Evolutionary conservation across 2,888 invertebrate genomes (phyloP).

Genomic region (Strigamia maritima): DNA sequence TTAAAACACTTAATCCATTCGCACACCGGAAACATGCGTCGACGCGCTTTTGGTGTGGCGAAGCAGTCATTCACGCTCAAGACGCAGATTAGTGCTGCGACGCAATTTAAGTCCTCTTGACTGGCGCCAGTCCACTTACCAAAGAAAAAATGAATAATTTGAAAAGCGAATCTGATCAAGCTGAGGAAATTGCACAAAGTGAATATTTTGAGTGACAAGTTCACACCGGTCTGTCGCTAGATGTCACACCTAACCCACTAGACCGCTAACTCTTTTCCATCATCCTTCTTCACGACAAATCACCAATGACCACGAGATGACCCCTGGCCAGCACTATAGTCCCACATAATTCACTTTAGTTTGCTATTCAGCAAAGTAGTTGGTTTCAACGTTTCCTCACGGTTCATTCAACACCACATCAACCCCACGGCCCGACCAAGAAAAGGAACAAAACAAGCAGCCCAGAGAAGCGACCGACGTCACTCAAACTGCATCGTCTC

Average conservation of each 20-base stretch:
- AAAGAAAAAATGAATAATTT: not conserved
- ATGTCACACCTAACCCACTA: not conserved
- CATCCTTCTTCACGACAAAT: too few relatives aligned
- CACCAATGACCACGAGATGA: too few relatives aligned
- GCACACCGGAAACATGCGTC: too few relatives aligned
- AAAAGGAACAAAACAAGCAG: not conserved
- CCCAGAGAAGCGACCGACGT: not conserved
- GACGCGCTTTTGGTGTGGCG: too few relatives aligned
- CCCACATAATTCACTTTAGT: too few relatives aligned
- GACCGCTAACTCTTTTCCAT: too few relatives aligned
- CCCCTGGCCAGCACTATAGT: too few relatives aligned
- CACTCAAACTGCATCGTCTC: not conserved
- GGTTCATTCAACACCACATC: not conserved
- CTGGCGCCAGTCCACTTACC: not conserved
- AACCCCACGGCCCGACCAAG: not conserved
- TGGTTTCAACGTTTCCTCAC: too few relatives aligned
- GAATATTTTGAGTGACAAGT: too few relatives aligned
- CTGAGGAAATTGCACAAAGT: not conserved
- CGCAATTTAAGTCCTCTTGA: not conserved
- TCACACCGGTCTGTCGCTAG: not conserved
- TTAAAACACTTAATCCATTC: too few relatives aligned
- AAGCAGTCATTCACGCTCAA: too few relatives aligned
- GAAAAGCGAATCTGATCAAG: not conserved
- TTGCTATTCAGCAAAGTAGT: too few relatives aligned
- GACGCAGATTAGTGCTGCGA: not conserved